phyloP scores from a whole-genome alignment of 2,888 invertebrate genomes.

The Nemoura dubitans region DNA sequence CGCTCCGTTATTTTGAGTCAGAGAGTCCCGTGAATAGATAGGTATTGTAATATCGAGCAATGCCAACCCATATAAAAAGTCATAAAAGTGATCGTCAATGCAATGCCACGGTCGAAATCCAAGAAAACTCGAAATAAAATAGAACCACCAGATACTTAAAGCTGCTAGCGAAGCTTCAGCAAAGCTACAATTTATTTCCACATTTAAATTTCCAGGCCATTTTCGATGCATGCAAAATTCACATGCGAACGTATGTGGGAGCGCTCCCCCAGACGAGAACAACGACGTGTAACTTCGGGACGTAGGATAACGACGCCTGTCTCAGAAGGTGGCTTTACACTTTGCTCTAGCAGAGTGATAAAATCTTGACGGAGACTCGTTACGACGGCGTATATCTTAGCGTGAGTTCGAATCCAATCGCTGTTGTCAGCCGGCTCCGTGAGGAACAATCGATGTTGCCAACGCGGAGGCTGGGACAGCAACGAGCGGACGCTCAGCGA shows the following conservation, averaged over 20 bases:
- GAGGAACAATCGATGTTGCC: not conserved
- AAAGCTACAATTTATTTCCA: constrained; percentile 2
- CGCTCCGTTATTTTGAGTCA: not conserved
- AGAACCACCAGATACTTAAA: not conserved
- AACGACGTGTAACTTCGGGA: not conserved
- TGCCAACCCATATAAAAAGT: not conserved
- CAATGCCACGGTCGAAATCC: not conserved
- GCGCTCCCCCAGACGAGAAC: not conserved
- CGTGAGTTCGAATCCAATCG: not conserved
- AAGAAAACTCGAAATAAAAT: not conserved
- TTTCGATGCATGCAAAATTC: not conserved
- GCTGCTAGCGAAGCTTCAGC: not conserved
- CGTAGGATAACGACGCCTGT: not conserved
- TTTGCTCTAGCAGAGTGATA: constrained; percentile 4
- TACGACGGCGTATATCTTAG: constrained; percentile 12
- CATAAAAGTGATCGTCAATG: not conserved
- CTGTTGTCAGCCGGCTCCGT: not conserved
- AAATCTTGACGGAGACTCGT: constrained; percentile 5
- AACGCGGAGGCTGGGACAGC: not conserved
- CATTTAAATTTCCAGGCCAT: not conserved
- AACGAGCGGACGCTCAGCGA: not conserved
- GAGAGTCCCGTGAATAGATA: not conserved
- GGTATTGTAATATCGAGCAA: not conserved
- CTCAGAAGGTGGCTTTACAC: constrained; percentile 7
- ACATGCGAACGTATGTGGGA: not conserved